Evolutionary conservation across 2,113 vertebrate species (phyloP), one percentile per base, ranked within the genome.

Genomic region (Gnathonemus echidnorhynchus): DNA sequence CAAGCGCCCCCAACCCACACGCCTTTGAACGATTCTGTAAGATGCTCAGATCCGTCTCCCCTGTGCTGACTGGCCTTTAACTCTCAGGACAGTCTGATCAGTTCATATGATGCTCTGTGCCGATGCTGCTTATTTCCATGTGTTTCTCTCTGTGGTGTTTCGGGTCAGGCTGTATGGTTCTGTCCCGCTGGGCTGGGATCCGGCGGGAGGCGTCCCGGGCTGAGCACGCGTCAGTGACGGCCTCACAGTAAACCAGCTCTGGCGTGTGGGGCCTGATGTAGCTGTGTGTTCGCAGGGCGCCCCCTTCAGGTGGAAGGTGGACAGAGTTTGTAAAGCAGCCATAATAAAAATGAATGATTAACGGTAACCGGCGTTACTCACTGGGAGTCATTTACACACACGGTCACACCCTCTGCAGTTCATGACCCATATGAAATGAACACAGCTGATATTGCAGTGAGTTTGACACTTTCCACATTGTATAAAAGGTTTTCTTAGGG

Each of bases 231-330:
- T 97, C 96, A 93, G 96, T 99, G 98, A 99, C 92, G 97, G 95
- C 93, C 95, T 94, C 96, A 95, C 97, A 97, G 96, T 95, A 98
- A 99, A 98, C 97, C 98, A 95, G 91, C 19, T 4, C 86, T 94
- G 98, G 97, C 93, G 92, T 98, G 97, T 97, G 97, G 95, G 93
- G 94, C 97, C 97, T 93, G 97, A 99, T 97, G 96, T 95, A 88
- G 77, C 92, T 96, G 95, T 95, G 94, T 94, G 95, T 93, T 77
- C 90, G 90, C n/a, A 90, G 91, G 90, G 88, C 17, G 48, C 49
- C 62, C 49, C 49, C 85, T 35, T 39, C 52, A 58, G 52, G 7
- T 42, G 86, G 27, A 24, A 58, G 17, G 52, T 6, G 27, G 27
- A 39, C 45, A 88, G 15, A n/a, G 15, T 24, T 83, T 45, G 39